phyloP scores from a whole-genome alignment of 2,797 vertebrate species.

The Ispidina picta region DNA sequence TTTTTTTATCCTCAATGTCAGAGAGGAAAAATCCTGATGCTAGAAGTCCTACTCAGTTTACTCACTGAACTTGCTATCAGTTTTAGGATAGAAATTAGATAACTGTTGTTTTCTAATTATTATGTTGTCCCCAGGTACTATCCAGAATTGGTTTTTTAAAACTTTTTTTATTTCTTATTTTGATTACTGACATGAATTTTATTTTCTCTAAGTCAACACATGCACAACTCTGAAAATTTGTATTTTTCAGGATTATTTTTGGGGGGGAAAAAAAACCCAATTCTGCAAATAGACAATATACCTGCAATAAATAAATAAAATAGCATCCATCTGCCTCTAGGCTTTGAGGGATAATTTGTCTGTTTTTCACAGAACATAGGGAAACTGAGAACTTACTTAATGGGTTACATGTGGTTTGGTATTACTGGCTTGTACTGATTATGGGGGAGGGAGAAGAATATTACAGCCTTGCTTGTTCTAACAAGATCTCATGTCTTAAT shows the following conservation, averaged over 20 bases:
- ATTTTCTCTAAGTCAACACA: neutral
- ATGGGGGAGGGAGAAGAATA: neutral
- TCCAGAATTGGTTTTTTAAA: neutral
- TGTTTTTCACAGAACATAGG: neutral
- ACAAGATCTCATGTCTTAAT: neutral
- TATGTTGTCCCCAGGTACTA: neutral
- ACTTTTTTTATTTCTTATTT: neutral
- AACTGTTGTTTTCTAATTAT: neutral
- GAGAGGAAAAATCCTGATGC: neutral
- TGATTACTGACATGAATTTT: neutral
- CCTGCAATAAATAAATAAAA: neutral
- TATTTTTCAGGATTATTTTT: neutral
- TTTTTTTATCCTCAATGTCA: too few species aligned
- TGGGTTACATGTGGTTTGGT: neutral
- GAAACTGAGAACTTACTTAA: neutral
- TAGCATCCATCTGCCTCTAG: neutral
- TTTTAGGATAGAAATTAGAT: neutral
- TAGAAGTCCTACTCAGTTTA: neutral
- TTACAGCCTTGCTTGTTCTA: constrained; percentile 3
- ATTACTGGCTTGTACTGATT: neutral
- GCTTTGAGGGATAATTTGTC: neutral
- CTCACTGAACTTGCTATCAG: neutral
- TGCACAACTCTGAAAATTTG: neutral
- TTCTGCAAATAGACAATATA: neutral
- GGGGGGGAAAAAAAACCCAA: rapidly evolving